These are phyloP conservation scores for Drosophila funebris DNA, from an alignment of 1,140 invertebrate species.

Conservation along the genomic window DNA sequence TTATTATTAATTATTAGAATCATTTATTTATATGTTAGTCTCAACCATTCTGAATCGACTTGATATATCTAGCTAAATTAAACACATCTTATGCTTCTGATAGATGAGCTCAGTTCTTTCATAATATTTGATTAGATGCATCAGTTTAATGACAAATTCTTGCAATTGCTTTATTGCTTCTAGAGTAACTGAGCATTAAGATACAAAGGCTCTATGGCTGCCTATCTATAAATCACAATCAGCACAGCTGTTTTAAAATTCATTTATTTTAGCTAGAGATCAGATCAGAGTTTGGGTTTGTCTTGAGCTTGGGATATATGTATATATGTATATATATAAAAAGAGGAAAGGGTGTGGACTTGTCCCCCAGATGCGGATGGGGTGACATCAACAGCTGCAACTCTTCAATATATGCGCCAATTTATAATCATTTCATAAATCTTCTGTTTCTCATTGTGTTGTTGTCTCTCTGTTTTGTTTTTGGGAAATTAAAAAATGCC, in stretches of 20 bases:
- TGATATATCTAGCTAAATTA: no score
- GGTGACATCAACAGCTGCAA: slow-evolving; percentile 50
- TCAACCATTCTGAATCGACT: no score
- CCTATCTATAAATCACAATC: slow-evolving; percentile 17
- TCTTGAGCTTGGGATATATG: neutral
- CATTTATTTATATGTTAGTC: no score
- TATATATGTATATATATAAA: neutral
- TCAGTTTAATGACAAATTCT: no score
- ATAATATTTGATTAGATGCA: no score
- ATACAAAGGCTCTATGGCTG: neutral
- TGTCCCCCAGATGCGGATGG: slow-evolving; percentile 8
- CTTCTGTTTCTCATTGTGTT: slow-evolving; percentile 20
- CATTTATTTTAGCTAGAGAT: slow-evolving; percentile 5
- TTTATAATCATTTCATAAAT: slow-evolving; percentile 48
- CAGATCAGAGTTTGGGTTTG: neutral
- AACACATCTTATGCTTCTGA: no score
- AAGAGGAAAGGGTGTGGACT: slow-evolving; percentile 19
- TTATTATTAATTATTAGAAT: no score
- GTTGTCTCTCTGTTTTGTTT: slow-evolving; percentile 34
- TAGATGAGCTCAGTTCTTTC: no score
- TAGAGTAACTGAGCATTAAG: neutral
- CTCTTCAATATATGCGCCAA: slow-evolving; percentile 47
- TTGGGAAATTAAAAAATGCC: slow-evolving; percentile 67
- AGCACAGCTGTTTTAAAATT: slow-evolving; percentile 8
- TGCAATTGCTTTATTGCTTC: neutral